These are phyloP conservation scores for Mythimna pallens DNA, from an alignment of 2,888 invertebrate species.

Conservation along the genomic window DNA sequence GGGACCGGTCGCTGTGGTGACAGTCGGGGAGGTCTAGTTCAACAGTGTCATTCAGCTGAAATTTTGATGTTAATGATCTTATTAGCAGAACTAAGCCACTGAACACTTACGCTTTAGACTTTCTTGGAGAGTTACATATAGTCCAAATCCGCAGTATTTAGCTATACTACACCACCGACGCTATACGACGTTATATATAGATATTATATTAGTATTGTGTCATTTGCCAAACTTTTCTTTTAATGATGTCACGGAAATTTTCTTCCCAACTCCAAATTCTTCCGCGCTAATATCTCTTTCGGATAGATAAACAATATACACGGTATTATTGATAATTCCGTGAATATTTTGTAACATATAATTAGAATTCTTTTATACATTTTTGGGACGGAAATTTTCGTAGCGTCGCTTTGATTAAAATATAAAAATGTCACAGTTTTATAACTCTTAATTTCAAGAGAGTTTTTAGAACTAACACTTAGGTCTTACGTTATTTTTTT, in stretches of 20 bases:
- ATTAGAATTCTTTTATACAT: constrained; percentile 54
- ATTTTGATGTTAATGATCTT: neutral
- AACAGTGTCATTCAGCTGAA: too few species aligned
- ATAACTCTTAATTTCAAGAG: constrained; percentile 12
- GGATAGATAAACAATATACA: constrained; percentile 51
- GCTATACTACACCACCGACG: neutral
- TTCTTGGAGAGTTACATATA: neutral
- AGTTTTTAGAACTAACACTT: neutral
- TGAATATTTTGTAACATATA: constrained; percentile 47
- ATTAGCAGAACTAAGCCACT: neutral
- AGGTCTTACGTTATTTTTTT: neutral
- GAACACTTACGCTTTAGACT: neutral
- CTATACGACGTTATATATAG: too few species aligned
- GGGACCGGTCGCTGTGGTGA: too few species aligned
- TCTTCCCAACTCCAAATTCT: constrained; percentile 38
- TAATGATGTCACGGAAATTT: constrained; percentile 37
- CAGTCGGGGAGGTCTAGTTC: too few species aligned
- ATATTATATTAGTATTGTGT: neutral
- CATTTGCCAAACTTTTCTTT: neutral
- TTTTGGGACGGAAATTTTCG: constrained; percentile 45
- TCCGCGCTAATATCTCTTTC: constrained; percentile 46
- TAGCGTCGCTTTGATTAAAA: constrained; percentile 40
- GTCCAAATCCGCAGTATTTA: neutral
- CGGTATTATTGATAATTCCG: constrained; percentile 53
- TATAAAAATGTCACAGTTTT: constrained; percentile 28